Base-by-base conservation (phyloP, 2,888 invertebrate genomes). In the Antitype chi region DNA sequence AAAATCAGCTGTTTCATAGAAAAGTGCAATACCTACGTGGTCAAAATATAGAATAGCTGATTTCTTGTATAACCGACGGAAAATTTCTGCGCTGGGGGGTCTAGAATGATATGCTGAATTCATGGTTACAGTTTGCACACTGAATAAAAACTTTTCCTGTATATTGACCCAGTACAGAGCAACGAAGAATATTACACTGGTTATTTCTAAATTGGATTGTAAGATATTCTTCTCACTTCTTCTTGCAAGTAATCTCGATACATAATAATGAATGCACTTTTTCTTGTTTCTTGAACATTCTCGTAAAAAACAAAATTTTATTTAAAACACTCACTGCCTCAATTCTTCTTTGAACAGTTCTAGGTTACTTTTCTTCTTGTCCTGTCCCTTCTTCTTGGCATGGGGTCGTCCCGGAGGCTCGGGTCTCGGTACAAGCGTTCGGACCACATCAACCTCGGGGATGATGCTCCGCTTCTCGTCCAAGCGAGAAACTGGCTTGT, bases 321-420 rank as follows among this genome's bases (percentile, higher is more conserved):
- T 15, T 49, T 49, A 15, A 25, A 2, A 68, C 23, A 92, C 97
- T 97, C 94, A 99, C 99, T 98, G 98, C 97, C 99, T 98, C 63
- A 99, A 94, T 95, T 99, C 99, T 93, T 99, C 99, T 94, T 99
- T 99, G 92, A 99, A 99, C 25, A 99, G 96, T 94, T 99, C 99
- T 83, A 99, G 96, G 94, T 99, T 99, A 92, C 99, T 99, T 92
- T 99, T 99, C 94, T 99, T 99, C 93, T 99, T 99, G 86, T 98
- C 98, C 53, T 93, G 89, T 3, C 91, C 91, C 68, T 91, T 94
- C 78, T 93, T 94, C 80, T 94, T 95, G 60, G 93, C 89, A 49
- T 93, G 91, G 6, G 90, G 89, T 0, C 94, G 84, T 15, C 90
- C 85, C 0, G 92, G 87, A 2, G 93, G 91, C 47, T 95, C 95